phyloP scores from a whole-genome alignment of 2,888 invertebrate genomes.

The Mongoloraphidia duomilia region DNA sequence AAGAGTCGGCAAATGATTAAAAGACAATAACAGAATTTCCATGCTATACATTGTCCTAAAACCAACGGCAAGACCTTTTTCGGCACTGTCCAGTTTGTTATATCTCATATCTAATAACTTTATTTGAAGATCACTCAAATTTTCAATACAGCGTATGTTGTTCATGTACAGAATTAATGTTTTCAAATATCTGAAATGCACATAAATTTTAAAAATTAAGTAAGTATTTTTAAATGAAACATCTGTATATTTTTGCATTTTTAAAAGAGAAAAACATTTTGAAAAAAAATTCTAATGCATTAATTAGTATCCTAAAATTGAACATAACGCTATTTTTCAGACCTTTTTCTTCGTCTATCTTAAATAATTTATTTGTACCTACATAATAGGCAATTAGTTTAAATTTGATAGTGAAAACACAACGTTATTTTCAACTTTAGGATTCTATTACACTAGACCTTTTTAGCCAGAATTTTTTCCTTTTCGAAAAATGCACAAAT shows the following conservation, averaged over 20 bases:
- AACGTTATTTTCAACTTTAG: no score
- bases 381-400: no score
- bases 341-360: no score
- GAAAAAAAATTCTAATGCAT: no score
- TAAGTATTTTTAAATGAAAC: no score
- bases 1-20: slow-evolving; percentile 38
- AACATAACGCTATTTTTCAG: no score
- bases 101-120: not conserved
- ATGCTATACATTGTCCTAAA: slow-evolving; percentile 38
- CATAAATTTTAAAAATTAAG: not conserved
- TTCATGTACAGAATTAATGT: slow-evolving; percentile 45
- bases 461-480: no score
- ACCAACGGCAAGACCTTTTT: slow-evolving; percentile 28
- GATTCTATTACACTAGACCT: no score
- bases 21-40: slow-evolving; percentile 36
- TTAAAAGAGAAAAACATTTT: no score
- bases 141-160: slow-evolving; percentile 38
- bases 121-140: slow-evolving; percentile 37
- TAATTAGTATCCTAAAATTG: no score
- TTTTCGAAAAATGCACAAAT: not conserved
- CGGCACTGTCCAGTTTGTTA: slow-evolving; percentile 11
- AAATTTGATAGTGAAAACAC: no score
- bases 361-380: no score
- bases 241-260: not conserved
- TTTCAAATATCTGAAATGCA: slow-evolving; percentile 34